Conservation (phyloP, 2,888 invertebrate species). For the Empis livida region DNA sequence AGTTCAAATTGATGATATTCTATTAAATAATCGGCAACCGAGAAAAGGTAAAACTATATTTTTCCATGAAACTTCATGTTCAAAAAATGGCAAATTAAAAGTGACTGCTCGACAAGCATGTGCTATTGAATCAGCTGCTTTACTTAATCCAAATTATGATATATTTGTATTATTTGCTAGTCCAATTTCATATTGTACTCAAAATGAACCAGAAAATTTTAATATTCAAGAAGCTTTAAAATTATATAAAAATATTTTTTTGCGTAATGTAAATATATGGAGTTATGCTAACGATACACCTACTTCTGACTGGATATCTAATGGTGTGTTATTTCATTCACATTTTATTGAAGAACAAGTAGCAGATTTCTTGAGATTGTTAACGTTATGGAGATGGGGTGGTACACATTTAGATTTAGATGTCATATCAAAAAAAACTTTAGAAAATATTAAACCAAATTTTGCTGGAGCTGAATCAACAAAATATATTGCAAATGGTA, state of each 20-base stretch:
- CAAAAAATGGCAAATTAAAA: not conserved
- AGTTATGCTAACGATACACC: slow-evolving; percentile 28
- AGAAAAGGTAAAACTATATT: slow-evolving; percentile 26
- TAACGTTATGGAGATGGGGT: slow-evolving; percentile 54
- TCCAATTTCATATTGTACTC: slow-evolving; percentile 16
- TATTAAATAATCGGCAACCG: slow-evolving; percentile 22
- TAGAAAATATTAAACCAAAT: slow-evolving; percentile 40
- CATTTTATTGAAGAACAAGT: slow-evolving; percentile 24
- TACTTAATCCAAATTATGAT: slow-evolving; percentile 27
- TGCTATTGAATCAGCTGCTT: slow-evolving; percentile 33
- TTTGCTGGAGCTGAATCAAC: slow-evolving; percentile 51
- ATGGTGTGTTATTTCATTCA: slow-evolving; percentile 23
- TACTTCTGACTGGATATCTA: slow-evolving; percentile 25
- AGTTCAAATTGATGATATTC: slow-evolving; percentile 16
- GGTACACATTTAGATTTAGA: slow-evolving; percentile 66
- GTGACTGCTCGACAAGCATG: slow-evolving; percentile 31
- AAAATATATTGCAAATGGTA: slow-evolving; percentile 58
- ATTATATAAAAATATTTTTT: slow-evolving; percentile 24
- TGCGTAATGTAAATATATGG: slow-evolving; percentile 27
- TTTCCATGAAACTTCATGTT: slow-evolving; percentile 34
- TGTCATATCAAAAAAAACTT: slow-evolving; percentile 46
- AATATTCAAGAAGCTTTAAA: too few relatives aligned
- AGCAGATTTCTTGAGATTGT: slow-evolving; percentile 27
- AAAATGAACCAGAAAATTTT: too few relatives aligned
- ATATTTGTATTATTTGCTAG: slow-evolving; percentile 30